Conservation (phyloP, 2,113 vertebrate species). For the Lepus europaeus region DNA sequence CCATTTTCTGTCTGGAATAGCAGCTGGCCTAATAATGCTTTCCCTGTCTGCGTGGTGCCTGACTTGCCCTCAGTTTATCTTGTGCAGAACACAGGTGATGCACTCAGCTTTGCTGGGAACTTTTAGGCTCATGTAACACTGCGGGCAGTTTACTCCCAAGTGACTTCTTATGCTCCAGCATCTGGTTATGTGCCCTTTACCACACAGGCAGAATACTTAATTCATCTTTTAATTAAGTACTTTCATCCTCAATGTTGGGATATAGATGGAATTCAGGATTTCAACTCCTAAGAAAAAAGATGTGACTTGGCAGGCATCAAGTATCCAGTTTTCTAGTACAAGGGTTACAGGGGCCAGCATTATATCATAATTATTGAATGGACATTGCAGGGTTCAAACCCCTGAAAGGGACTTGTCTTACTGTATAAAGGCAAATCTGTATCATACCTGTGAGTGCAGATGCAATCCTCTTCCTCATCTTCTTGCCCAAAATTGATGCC, state of each 20-base stretch:
- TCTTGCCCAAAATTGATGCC: background rate
- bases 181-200: background rate
- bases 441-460: background rate
- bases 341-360: background rate
- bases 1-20: constrained; percentile 63
- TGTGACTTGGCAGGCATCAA: background rate
- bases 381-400: background rate
- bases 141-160: background rate
- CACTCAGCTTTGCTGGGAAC: background rate
- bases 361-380: background rate
- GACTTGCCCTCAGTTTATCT: constrained; percentile 38
- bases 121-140: constrained; percentile 63
- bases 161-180: background rate
- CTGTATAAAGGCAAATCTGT: background rate
- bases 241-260: constrained; percentile 44
- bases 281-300: background rate
- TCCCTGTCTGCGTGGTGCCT: background rate
- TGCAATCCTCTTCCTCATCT: background rate
- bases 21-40: constrained; percentile 56
- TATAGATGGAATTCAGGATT: constrained; percentile 34
- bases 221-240: constrained; percentile 43
- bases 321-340: background rate
- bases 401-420: background rate
- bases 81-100: constrained; percentile 31
- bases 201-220: constrained; percentile 41